Evolutionary conservation across 2,113 vertebrate genomes (phyloP).

Genomic region (Toxotes jaculatrix): DNA sequence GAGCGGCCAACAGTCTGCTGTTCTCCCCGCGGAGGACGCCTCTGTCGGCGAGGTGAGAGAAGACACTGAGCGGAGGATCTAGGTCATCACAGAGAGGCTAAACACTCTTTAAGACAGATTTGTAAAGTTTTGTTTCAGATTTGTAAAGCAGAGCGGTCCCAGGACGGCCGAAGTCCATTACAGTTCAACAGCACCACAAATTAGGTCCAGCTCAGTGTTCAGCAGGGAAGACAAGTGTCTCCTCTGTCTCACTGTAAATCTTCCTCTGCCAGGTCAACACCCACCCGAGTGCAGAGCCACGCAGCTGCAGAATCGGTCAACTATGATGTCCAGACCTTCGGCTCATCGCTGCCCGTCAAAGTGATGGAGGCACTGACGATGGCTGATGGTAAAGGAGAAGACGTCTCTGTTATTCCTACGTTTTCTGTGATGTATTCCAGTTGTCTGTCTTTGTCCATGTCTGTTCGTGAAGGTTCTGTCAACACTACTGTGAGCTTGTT

Average conservation of each 20-base stretch:
- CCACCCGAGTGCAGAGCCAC: constrained; percentile 87
- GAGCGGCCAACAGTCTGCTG: constrained; percentile 67
- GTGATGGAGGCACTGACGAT: constrained; percentile 94
- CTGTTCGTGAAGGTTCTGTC: not conserved
- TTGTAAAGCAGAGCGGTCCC: too few relatives aligned
- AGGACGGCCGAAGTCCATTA: not conserved
- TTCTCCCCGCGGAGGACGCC: constrained; percentile 82
- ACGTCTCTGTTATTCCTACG: too few relatives aligned
- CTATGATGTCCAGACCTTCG: constrained; percentile 93
- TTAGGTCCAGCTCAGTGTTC: too few relatives aligned
- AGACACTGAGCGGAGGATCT: accelerated
- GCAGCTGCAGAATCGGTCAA: constrained; percentile 86
- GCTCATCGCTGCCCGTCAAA: constrained; percentile 94
- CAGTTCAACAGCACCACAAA: not conserved
- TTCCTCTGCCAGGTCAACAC: constrained; percentile 86
- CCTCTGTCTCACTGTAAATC: not conserved
- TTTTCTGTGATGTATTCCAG: too few relatives aligned
- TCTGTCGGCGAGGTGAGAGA: constrained; percentile 72
- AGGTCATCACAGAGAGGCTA: not conserved
- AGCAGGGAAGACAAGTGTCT: not conserved
- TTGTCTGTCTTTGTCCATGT: not conserved
- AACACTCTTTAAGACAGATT: not conserved
- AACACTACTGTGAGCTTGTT: not conserved
- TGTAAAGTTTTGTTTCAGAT: too few relatives aligned
- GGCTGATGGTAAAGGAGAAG: constrained; percentile 85